A percentile compares a stretch with the other conserved stretches of the same genome.
These are phyloP conservation scores for Apomyelois bistriatella DNA, from an alignment of 2,888 invertebrate genomes.

Conservation along the genomic window DNA sequence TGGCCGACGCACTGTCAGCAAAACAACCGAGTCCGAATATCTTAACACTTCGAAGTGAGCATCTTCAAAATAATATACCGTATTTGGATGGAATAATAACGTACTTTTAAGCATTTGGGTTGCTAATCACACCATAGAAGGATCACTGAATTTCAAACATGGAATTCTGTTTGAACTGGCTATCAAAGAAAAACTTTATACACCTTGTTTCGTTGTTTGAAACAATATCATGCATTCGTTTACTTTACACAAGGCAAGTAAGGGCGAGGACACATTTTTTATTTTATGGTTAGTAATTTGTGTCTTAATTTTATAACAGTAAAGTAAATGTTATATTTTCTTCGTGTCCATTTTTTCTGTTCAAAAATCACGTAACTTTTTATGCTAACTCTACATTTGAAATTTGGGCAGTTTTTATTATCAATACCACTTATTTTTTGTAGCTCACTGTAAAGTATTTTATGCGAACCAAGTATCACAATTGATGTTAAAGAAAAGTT, in stretches of 20 bases:
- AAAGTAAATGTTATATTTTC: no score
- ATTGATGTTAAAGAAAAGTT: background rate
- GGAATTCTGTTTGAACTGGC: background rate
- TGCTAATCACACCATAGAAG: constrained; percentile 4
- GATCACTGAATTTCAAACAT: constrained; percentile 4
- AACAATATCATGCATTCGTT: background rate
- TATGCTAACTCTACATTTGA: background rate
- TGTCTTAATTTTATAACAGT: background rate
- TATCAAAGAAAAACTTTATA: background rate
- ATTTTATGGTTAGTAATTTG: background rate
- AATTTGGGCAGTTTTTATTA: background rate
- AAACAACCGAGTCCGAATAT: constrained; percentile 25
- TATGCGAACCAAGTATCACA: background rate
- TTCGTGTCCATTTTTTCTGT: no score
- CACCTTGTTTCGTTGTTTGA: constrained; percentile 4
- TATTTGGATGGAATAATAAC: constrained; percentile 2
- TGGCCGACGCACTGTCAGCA: constrained; percentile 55
- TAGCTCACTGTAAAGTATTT: background rate
- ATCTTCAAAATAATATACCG: background rate
- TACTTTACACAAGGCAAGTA: background rate
- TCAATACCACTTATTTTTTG: background rate
- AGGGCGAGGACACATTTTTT: background rate
- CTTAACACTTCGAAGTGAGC: constrained; percentile 5
- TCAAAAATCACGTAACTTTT: background rate
- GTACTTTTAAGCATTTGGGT: constrained; percentile 4